phyloP scores from a whole-genome alignment of 2,888 invertebrate species.

The Agonopterix arenella region DNA sequence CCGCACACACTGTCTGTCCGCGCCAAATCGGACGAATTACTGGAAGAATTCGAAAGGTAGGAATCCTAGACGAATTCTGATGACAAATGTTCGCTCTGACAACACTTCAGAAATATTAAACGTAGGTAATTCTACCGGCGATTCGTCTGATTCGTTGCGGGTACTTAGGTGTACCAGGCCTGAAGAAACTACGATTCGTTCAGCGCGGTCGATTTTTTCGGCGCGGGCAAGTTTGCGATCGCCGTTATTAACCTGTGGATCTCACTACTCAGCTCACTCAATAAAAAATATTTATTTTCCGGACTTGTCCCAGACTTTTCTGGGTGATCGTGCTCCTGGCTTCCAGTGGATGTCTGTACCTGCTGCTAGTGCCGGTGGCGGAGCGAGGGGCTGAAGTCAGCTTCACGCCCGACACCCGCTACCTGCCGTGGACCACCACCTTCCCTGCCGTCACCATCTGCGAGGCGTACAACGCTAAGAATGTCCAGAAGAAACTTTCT shows the following conservation, averaged over 20 bases:
- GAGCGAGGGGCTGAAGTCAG: constrained; percentile 74
- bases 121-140: too few relatives aligned
- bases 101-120: too few relatives aligned
- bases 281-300: constrained; percentile 10
- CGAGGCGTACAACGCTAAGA: constrained; percentile 54
- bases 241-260: too few relatives aligned
- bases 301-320: constrained; percentile 61
- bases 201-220: too few relatives aligned
- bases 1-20: too few relatives aligned
- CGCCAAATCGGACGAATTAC: too few relatives aligned
- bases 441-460: constrained; percentile 80
- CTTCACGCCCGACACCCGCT: constrained; percentile 78
- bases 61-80: background rate
- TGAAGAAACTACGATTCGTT: too few relatives aligned
- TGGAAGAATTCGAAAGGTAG: background rate
- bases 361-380: constrained; percentile 60
- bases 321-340: constrained; percentile 72
- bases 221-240: too few relatives aligned
- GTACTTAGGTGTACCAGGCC: too few relatives aligned
- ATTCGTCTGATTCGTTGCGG: too few relatives aligned
- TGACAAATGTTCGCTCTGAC: too few relatives aligned
- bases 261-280: background rate
- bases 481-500: constrained; percentile 28
- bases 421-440: constrained; percentile 75
- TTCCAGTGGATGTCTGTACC: constrained; percentile 69